Evolutionary conservation across 2,797 vertebrate species (phyloP).

Genomic region (Acestrorhynchus altus): DNA sequence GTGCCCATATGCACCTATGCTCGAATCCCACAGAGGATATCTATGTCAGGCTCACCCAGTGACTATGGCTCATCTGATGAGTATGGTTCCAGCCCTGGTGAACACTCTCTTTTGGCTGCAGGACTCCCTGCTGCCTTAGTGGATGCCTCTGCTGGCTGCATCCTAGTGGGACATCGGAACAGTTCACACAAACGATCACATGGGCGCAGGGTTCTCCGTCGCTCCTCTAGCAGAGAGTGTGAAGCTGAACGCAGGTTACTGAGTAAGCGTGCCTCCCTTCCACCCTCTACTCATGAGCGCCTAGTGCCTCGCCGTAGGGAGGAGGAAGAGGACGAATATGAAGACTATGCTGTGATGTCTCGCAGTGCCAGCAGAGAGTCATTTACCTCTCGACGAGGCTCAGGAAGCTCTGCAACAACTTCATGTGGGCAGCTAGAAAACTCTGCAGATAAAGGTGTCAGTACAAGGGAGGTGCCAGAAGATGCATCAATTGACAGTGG

Average conservation of each 20-base stretch:
- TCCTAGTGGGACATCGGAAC: slow-evolving; percentile 80
- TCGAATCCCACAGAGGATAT: slow-evolving; percentile 80
- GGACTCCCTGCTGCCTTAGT: slow-evolving; percentile 67
- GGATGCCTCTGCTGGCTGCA: slow-evolving; percentile 78
- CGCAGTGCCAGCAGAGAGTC: slow-evolving; percentile 71
- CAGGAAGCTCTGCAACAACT: slow-evolving; percentile 54
- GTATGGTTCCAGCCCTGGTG: slow-evolving; percentile 84
- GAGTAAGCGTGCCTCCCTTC: slow-evolving; percentile 82
- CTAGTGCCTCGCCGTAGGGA: slow-evolving; percentile 69
- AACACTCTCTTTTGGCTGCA: slow-evolving; percentile 77
- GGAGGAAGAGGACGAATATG: slow-evolving; percentile 79
- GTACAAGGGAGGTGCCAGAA: slow-evolving; percentile 60
- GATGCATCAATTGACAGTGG: slow-evolving; percentile 70
- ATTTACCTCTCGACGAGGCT: slow-evolving; percentile 63
- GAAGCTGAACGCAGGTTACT: slow-evolving; percentile 78
- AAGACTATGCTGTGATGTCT: slow-evolving; percentile 85
- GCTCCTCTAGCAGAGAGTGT: slow-evolving; percentile 76
- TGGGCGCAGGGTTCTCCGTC: slow-evolving; percentile 76
- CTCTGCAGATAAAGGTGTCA: slow-evolving; percentile 64
- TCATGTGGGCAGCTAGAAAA: slow-evolving; percentile 63
- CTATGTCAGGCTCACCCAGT: slow-evolving; percentile 81
- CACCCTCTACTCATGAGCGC: slow-evolving; percentile 75
- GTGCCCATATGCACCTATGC: slow-evolving; percentile 79
- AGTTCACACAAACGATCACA: slow-evolving; percentile 73
- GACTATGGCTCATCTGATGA: slow-evolving; percentile 88